A percentile compares a stretch with the other conserved stretches of the same genome.
Conservation (phyloP, 2,113 vertebrate genomes). For the Clupea harengus region DNA sequence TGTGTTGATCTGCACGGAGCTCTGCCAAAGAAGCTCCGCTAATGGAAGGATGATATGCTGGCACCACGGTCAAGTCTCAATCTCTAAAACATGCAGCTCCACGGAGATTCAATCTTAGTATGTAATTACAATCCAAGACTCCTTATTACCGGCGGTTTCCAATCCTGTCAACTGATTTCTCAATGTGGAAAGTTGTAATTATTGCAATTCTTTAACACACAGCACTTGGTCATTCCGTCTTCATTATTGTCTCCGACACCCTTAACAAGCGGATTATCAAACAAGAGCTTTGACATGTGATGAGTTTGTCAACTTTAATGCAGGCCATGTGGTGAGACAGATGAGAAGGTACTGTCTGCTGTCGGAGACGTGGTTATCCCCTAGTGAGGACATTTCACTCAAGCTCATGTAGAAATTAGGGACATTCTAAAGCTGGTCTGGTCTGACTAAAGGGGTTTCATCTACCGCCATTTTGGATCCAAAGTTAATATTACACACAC, state of each 20-base stretch:
- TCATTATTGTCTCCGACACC: slow-evolving; percentile 22
- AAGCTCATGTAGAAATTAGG: background rate
- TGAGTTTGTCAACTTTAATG: background rate
- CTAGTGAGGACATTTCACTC: background rate
- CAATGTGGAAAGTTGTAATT: background rate
- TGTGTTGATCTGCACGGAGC: background rate
- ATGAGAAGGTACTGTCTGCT: too few species aligned
- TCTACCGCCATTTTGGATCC: background rate
- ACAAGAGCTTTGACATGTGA: background rate
- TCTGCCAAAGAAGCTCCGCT: background rate
- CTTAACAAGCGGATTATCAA: slow-evolving; percentile 19
- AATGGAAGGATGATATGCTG: slow-evolving; percentile 22
- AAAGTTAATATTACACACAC: background rate
- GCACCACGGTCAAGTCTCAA: slow-evolving; percentile 16
- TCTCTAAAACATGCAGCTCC: slow-evolving; percentile 21
- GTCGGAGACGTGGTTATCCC: background rate
- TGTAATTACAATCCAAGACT: slow-evolving; percentile 46
- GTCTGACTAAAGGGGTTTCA: background rate
- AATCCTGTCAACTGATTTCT: background rate
- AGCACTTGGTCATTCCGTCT: slow-evolving; percentile 16
- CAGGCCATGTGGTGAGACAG: background rate
- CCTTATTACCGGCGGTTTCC: background rate
- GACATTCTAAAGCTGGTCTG: background rate
- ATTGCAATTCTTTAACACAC: slow-evolving; percentile 19
- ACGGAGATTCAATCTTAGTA: slow-evolving; percentile 25